phyloP scores from a whole-genome alignment of 2,113 vertebrate genomes.

The Machaerirhynchus nigripectus region DNA sequence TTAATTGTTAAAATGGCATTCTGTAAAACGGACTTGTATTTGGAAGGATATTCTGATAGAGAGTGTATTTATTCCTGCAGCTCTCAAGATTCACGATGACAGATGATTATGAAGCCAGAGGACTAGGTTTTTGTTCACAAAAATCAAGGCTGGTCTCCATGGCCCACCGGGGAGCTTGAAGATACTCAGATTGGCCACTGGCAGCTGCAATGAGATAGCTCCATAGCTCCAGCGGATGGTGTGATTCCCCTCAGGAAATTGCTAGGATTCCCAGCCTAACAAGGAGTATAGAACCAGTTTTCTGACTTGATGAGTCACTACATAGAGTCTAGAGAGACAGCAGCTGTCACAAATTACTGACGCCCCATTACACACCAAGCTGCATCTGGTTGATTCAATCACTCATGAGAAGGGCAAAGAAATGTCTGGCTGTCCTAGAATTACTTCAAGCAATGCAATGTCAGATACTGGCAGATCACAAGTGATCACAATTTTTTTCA shows the following conservation, averaged over 20 bases:
- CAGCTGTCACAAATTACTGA: constrained; percentile 56
- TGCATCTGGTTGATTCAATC: constrained; percentile 22
- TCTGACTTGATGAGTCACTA: constrained; percentile 8
- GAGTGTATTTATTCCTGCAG: neutral
- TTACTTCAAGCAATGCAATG: neutral
- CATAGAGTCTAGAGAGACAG: neutral
- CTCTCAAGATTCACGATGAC: neutral
- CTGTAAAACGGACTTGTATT: neutral
- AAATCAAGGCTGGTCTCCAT: neutral
- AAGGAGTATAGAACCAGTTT: neutral
- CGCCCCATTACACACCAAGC: constrained; percentile 25
- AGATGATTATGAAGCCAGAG: neutral
- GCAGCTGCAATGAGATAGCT: neutral
- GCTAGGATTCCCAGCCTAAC: neutral
- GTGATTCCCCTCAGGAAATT: neutral
- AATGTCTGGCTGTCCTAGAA: neutral
- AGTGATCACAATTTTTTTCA: neutral
- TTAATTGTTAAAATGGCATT: neutral
- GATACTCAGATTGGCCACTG: neutral
- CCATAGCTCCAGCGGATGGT: neutral
- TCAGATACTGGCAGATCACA: neutral
- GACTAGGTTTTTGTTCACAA: neutral
- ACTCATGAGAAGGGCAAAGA: constrained; percentile 42
- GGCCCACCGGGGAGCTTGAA: fast-evolving
- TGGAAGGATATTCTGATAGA: neutral